These are phyloP conservation scores for Agapostemon virescens DNA, from an alignment of 2,888 invertebrate species.

Conservation along the genomic window DNA sequence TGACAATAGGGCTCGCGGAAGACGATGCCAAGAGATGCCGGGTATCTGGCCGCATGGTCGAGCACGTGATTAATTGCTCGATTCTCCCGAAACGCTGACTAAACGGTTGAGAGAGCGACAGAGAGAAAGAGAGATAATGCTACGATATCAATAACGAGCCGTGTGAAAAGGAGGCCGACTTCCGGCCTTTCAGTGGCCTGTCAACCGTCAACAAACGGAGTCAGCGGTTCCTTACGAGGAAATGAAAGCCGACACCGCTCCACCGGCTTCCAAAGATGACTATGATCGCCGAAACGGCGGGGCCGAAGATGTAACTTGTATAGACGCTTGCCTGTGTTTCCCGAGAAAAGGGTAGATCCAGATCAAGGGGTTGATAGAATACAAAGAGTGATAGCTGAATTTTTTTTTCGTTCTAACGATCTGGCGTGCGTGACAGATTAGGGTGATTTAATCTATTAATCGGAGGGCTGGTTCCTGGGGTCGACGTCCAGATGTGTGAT, in stretches of 20 bases:
- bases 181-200: slow-evolving; percentile 21
- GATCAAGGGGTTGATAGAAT: neutral
- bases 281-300: neutral
- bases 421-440: neutral
- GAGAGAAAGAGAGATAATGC: slow-evolving; percentile 9
- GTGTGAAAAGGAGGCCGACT: slow-evolving; percentile 34
- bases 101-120: slow-evolving; percentile 38
- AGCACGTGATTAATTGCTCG: slow-evolving; percentile 67
- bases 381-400: neutral
- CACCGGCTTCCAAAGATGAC: neutral
- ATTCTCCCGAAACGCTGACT: slow-evolving; percentile 66
- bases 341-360: neutral
- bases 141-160: slow-evolving; percentile 44
- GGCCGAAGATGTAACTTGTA: neutral
- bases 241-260: slow-evolving; percentile 16
- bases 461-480: neutral
- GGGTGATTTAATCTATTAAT: slow-evolving; percentile 17
- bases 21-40: slow-evolving; percentile 31
- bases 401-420: neutral
- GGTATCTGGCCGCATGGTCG: slow-evolving; percentile 50
- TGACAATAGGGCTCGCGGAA: slow-evolving; percentile 30
- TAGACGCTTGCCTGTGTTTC: neutral
- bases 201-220: slow-evolving; percentile 21
- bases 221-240: slow-evolving; percentile 26
- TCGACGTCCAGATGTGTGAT: neutral